Percentiles rank a stretch among this genome's conserved stretches.
Conservation (phyloP, 1,140 invertebrate genomes). For the Dendroctonus valens region DNA sequence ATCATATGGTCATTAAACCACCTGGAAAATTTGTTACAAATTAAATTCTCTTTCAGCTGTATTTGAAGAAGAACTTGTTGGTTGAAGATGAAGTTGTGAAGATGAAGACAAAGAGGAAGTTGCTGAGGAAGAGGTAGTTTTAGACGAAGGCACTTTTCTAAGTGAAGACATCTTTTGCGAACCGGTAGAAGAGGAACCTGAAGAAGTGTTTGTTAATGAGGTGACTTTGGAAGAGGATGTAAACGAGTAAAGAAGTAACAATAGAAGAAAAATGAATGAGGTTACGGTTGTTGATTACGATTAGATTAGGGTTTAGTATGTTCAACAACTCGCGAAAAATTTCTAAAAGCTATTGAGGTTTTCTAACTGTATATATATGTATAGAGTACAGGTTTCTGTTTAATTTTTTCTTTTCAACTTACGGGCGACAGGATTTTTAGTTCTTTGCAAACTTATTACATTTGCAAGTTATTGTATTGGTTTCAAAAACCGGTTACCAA, state of each 20-base stretch:
- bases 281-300: slow-evolving; percentile 29
- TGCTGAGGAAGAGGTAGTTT: slow-evolving; percentile 25
- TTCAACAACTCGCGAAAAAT: too few species aligned
- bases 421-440: too few species aligned
- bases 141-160: slow-evolving; percentile 36
- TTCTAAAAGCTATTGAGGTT: too few species aligned
- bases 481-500: too few species aligned
- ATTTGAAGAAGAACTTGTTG: slow-evolving; percentile 31
- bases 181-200: slow-evolving; percentile 37
- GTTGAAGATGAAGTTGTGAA: too few species aligned
- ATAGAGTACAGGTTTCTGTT: too few species aligned
- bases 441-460: too few species aligned
- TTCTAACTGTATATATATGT: too few species aligned
- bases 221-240: slow-evolving; percentile 46
- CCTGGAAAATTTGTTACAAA: too few species aligned
- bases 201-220: slow-evolving; percentile 44
- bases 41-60: slow-evolving; percentile 2
- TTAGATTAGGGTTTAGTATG: neutral
- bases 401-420: too few species aligned
- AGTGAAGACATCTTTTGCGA: slow-evolving; percentile 40
- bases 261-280: slow-evolving; percentile 39
- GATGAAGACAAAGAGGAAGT: slow-evolving; percentile 29
- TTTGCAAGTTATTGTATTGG: too few species aligned
- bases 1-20: too few species aligned
- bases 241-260: slow-evolving; percentile 44